Base-by-base conservation (phyloP, 2,888 invertebrate species). In the Junonia oenone region DNA sequence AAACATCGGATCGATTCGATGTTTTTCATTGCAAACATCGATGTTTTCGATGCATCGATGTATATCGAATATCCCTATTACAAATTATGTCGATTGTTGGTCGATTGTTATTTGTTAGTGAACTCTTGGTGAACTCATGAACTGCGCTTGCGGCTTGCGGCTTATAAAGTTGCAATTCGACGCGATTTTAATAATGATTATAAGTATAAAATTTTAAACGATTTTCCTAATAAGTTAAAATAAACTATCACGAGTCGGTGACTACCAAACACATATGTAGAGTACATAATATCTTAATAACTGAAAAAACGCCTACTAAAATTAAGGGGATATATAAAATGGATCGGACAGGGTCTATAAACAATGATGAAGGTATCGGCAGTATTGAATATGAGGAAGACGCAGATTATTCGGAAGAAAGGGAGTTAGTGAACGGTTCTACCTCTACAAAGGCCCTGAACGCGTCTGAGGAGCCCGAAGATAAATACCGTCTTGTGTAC, bases 401-500 rank as follows among this genome's bases (percentile, higher is more conserved):
- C 27, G 74, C 83, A 45, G 90, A 90, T 60, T 89, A 88, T 63
- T 88, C 86, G 0, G 90, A 90, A 61, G 85, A 89, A 59, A 76
- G 83, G 45, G 90, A 88, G 63, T 64, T 91, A 63, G 90, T 91
- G 8, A 75, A 76, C 6, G 88, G 86, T 62, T 82, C 90, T 2
- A 86, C 86, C 63, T 84, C 86, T 4, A 85, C 89, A 1, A 87
- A 90, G 67, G 80, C 86, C 26, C 63, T 84, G 60, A 78, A 82
- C 56, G 60, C 73, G 0, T 56, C 68, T 0, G 86, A 84, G 5
- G 76, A 78, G 65, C 93, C 93, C 1, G 76, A 71, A 62, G 94
- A 92, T 71, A 93, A 92, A 71, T 95, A 93, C 72, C 91, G 94
- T 70, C 81, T 94, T 62, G 96, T 96, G 4, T 97, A 96, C 73